Conservation (phyloP, 2,888 invertebrate species). For the Punctoribates punctum region DNA sequence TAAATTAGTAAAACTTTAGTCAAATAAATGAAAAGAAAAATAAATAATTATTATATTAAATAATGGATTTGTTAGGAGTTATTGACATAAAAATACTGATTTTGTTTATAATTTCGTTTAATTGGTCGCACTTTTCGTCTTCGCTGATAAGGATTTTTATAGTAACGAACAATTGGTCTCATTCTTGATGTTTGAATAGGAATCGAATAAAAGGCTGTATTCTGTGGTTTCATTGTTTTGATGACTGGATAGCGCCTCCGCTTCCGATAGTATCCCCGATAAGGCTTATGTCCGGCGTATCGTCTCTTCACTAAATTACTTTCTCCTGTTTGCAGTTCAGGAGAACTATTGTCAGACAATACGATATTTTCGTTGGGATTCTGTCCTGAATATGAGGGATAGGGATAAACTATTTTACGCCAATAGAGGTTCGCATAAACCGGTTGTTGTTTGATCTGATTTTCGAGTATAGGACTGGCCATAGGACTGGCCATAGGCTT, state of each 20-base stretch:
- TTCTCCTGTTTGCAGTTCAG: not conserved
- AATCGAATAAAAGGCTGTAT: not conserved
- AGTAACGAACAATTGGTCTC: not conserved
- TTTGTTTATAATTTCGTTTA: not conserved
- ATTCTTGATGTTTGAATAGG: not conserved
- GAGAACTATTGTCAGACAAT: not conserved
- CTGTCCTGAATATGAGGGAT: not conserved
- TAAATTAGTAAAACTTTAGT: too few relatives aligned
- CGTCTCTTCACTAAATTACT: not conserved
- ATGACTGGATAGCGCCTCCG: not conserved
- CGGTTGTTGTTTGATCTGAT: slow-evolving; percentile 3
- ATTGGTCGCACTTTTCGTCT: slow-evolving; percentile 1
- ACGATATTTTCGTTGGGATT: not conserved
- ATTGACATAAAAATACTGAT: too few relatives aligned
- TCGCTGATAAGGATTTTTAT: not conserved
- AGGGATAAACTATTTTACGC: slow-evolving; percentile 25
- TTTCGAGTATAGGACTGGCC: not conserved
- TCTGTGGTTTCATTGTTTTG: not conserved
- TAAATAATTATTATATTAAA: too few relatives aligned
- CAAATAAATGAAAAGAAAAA: too few relatives aligned
- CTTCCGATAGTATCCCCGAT: not conserved
- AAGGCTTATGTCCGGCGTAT: not conserved
- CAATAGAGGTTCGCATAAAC: slow-evolving; percentile 25
- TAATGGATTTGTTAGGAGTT: too few relatives aligned
- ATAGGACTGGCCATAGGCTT: not conserved